Conservation (phyloP, 2,113 vertebrate genomes). For the Hippocampus abdominalis region DNA sequence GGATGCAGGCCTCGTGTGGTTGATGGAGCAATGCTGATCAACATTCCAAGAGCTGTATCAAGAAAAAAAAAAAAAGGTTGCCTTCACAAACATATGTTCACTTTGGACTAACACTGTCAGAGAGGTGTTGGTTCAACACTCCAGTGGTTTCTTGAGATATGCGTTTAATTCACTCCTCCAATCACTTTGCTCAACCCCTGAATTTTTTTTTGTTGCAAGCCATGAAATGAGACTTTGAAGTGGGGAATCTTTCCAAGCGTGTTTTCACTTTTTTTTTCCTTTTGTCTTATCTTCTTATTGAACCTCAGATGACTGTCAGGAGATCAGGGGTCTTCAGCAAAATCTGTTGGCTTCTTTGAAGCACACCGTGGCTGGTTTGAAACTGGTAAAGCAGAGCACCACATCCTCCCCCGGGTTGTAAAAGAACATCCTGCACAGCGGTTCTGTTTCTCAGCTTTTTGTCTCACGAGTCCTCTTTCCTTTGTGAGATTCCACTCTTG, state of each 20-base stretch:
- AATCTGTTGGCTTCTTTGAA: neutral
- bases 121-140: neutral
- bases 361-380: slow-evolving; percentile 4
- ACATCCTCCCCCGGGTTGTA: slow-evolving; percentile 18
- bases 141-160: neutral
- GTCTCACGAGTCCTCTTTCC: neutral
- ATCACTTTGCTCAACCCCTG: neutral
- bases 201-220: no score
- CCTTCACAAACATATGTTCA: neutral
- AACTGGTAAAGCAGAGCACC: slow-evolving; percentile 4
- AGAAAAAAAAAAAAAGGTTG: neutral
- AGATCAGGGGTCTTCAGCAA: no score
- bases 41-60: neutral
- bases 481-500: neutral
- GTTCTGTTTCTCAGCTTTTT: neutral
- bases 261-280: neutral
- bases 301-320: neutral
- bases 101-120: neutral
- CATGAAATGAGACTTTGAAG: no score
- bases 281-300: neutral
- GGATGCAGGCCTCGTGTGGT: neutral
- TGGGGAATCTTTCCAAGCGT: no score
- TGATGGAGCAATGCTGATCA: neutral
- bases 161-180: no score
- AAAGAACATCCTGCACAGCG: slow-evolving; percentile 16